Percentiles rank a stretch among this genome's conserved stretches.
Conservation (phyloP, 92 coral and sea anemone genomes). For the Desmophyllum pertusum region DNA sequence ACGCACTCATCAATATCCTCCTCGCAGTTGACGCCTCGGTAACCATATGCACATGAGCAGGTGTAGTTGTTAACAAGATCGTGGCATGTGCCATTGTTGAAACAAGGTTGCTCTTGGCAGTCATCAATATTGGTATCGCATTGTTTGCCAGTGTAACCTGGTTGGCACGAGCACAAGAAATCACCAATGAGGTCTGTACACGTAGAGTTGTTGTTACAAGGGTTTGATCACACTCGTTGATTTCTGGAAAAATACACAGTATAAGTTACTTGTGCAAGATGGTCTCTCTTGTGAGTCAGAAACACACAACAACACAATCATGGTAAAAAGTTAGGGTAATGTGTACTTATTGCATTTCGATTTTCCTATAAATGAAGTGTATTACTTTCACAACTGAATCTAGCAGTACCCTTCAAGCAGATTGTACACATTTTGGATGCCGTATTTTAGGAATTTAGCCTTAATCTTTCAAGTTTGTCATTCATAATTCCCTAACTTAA, state of each 20-base stretch:
- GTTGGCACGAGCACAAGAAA: slow-evolving; percentile 16
- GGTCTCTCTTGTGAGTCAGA: too few relatives aligned
- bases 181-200: slow-evolving; percentile 66
- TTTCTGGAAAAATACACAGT: slow-evolving; percentile 31
- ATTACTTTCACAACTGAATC: not conserved
- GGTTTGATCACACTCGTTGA: slow-evolving; percentile 57
- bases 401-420: too few relatives aligned
- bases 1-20: slow-evolving; percentile 29
- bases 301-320: too few relatives aligned
- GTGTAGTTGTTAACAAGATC: slow-evolving; percentile 36
- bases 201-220: slow-evolving; percentile 31
- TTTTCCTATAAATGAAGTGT: too few relatives aligned
- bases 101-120: slow-evolving; percentile 38
- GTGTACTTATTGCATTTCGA: too few relatives aligned
- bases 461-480: too few relatives aligned
- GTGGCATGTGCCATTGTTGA: slow-evolving; percentile 16
- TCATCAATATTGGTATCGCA: slow-evolving; percentile 30
- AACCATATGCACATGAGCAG: slow-evolving; percentile 34
- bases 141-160: slow-evolving; percentile 44
- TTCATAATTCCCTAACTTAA: too few relatives aligned
- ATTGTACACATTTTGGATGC: too few relatives aligned
- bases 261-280: too few relatives aligned
- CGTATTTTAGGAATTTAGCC: too few relatives aligned
- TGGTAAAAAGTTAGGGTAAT: too few relatives aligned
- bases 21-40: slow-evolving; percentile 42